phyloP scores from a whole-genome alignment of 2,797 vertebrate species.

The Hipposideros larvatus region DNA sequence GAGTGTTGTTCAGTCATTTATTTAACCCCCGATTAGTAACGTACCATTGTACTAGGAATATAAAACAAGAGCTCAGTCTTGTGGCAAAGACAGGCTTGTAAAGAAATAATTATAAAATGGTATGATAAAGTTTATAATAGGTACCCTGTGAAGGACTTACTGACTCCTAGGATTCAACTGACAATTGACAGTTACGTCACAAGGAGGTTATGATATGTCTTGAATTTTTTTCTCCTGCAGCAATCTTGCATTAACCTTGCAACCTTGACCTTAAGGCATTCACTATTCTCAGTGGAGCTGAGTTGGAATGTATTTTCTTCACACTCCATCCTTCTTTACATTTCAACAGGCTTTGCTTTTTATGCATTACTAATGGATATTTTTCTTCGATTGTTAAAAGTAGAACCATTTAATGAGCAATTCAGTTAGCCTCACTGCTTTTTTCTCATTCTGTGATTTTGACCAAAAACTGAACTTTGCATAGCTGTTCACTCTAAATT shows the following conservation, averaged over 20 bases:
- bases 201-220: not conserved
- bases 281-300: not conserved
- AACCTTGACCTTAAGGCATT: not conserved
- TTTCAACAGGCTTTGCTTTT: conserved; percentile 3
- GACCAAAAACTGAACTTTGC: conserved; percentile 5
- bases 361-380: not conserved
- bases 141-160: not conserved
- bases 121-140: not conserved
- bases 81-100: not conserved
- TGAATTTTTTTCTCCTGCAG: conserved; percentile 33
- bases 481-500: conserved; percentile 18
- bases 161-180: not conserved
- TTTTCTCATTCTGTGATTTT: not conserved
- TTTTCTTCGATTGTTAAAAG: not conserved
- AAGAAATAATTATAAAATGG: not conserved
- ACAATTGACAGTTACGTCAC: not conserved
- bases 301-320: not conserved
- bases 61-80: not conserved
- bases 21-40: not conserved
- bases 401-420: not conserved
- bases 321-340: not conserved
- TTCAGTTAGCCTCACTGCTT: not conserved
- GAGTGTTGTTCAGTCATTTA: not conserved
- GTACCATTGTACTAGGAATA: not conserved
- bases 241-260: not conserved